Conservation (phyloP, 2,797 vertebrate genomes). For the Neoniphon sammara region DNA sequence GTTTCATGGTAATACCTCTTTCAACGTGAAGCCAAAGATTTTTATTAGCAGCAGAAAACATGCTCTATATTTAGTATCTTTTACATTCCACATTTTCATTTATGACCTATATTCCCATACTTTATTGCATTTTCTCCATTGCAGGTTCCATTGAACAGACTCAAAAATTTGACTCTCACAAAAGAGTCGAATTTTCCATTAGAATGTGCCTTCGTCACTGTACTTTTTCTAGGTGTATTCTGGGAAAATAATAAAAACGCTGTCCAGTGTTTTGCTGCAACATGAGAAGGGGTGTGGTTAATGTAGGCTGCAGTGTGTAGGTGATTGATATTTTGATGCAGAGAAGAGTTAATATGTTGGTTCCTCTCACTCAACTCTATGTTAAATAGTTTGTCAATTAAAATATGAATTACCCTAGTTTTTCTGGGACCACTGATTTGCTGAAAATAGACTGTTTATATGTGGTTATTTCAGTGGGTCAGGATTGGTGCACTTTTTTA, state of each 20-base stretch:
- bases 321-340: constrained; percentile 46
- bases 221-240: constrained; percentile 73
- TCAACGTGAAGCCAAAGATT: too few species aligned
- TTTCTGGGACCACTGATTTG: too few species aligned
- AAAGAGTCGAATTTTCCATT: constrained; percentile 16
- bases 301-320: constrained; percentile 59
- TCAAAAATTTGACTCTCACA: constrained; percentile 39
- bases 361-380: background rate
- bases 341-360: constrained; percentile 22
- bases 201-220: constrained; percentile 71
- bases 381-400: constrained; percentile 10
- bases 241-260: constrained; percentile 69
- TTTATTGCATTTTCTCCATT: too few species aligned
- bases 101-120: too few species aligned
- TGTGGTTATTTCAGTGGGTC: too few species aligned
- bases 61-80: too few species aligned
- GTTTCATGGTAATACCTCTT: too few species aligned
- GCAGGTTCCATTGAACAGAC: background rate
- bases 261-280: constrained; percentile 76
- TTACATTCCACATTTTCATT: too few species aligned
- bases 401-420: background rate
- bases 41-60: too few species aligned
- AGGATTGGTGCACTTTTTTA: too few species aligned
- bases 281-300: constrained; percentile 78
- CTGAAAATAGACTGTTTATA: too few species aligned